Conservation (phyloP, 1,140 invertebrate species). For the Calliphora vicina region DNA sequence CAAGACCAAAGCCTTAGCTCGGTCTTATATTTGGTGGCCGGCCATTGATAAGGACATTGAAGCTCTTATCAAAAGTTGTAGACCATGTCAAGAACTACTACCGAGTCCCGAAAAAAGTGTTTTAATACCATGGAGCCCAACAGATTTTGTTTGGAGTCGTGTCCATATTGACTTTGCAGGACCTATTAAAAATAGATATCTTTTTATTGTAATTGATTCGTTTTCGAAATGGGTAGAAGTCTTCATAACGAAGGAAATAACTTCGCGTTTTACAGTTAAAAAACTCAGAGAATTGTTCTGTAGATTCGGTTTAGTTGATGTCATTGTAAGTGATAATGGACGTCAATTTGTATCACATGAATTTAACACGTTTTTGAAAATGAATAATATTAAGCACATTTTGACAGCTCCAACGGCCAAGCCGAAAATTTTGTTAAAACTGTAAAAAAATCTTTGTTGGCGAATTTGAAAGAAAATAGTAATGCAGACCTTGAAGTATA, state of each 20-base stretch:
- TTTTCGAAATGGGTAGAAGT: conserved; percentile 12
- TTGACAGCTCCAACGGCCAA: not conserved
- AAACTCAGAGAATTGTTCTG: conserved; percentile 3
- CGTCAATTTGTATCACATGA: conserved; percentile 21
- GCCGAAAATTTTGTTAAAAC: conserved; percentile 20
- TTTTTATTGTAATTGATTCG: conserved; percentile 18
- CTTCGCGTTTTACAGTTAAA: not conserved
- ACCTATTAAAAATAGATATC: not conserved
- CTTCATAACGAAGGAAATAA: conserved; percentile 32
- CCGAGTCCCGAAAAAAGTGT: conserved; percentile 32
- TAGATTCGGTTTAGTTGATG: conserved; percentile 8
- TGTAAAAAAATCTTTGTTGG: conserved; percentile 33
- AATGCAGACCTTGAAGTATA: not conserved
- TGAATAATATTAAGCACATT: conserved; percentile 19
- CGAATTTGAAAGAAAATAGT: not conserved
- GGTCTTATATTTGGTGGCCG: conserved; percentile 32
- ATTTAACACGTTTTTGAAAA: not conserved
- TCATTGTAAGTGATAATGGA: conserved; percentile 33
- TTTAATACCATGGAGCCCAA: conserved; percentile 30
- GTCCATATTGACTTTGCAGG: conserved; percentile 33
- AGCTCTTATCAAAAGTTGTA: conserved; percentile 5
- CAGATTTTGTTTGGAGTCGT: conserved; percentile 12
- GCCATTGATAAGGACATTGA: conserved; percentile 18
- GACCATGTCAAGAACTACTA: not conserved
- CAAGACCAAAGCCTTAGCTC: conserved; percentile 23